Conservation (phyloP, 2,113 vertebrate genomes). For the Datnioides undecimradiatus region DNA sequence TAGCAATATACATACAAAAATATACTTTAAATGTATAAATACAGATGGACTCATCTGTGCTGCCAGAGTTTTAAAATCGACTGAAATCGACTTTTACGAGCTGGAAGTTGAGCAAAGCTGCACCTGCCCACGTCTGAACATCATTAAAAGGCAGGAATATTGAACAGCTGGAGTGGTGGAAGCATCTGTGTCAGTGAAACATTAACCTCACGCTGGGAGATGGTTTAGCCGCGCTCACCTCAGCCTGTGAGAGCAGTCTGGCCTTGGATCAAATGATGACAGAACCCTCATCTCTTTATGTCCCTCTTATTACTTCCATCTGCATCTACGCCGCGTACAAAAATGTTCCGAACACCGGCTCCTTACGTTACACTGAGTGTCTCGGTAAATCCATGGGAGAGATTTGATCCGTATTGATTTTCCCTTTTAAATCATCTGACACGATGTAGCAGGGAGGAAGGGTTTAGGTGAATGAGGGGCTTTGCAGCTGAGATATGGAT, state of each 20-base stretch:
- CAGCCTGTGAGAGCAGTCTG: slow-evolving; percentile 17
- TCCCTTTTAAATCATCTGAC: slow-evolving; percentile 45
- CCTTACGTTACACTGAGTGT: slow-evolving; percentile 16
- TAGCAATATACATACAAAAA: no score
- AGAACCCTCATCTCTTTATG: slow-evolving; percentile 24
- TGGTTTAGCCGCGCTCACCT: slow-evolving; percentile 34
- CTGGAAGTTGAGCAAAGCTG: not conserved
- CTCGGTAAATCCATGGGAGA: slow-evolving; percentile 1
- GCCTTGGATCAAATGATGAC: slow-evolving; percentile 36
- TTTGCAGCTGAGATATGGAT: slow-evolving; percentile 7
- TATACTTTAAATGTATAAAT: not conserved
- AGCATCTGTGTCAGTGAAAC: slow-evolving; percentile 53
- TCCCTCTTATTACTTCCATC: slow-evolving; percentile 30
- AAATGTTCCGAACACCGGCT: slow-evolving; percentile 18
- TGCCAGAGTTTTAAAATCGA: no score
- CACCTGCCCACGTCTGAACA: slow-evolving; percentile 22
- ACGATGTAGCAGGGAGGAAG: not conserved
- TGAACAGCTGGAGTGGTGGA: slow-evolving; percentile 43
- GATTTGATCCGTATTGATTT: slow-evolving; percentile 53
- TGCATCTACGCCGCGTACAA: slow-evolving; percentile 3
- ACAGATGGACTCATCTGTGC: not conserved
- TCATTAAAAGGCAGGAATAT: slow-evolving; percentile 54
- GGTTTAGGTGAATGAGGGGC: not conserved
- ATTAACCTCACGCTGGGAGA: slow-evolving; percentile 52
- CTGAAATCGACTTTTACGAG: slow-evolving; percentile 22